Evolutionary conservation across 2,888 invertebrate genomes (phyloP), one percentile per base, ranked within the genome.

Genomic region (Dromius quadrimaculatus): DNA sequence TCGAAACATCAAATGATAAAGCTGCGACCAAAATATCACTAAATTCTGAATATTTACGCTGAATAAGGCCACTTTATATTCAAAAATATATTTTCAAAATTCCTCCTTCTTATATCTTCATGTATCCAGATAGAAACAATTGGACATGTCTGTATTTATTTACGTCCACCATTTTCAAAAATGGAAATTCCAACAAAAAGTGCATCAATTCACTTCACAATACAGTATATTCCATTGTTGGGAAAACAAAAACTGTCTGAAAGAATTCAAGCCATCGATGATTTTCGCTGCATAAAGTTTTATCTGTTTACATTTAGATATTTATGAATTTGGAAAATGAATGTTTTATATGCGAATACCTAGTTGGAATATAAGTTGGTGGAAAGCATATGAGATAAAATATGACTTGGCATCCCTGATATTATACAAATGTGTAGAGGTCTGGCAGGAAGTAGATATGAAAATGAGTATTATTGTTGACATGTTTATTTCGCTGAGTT

Each of bases 381-480:
- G 3, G 5, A 3, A 3, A 2, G 38, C 13, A 38, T 38, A 28
- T 28, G 38, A 38, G 15, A 34, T 36, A 36, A 57, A 34, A 57
- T 57, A 57, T 17, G 34, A 32, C 32, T 36, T 57, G 57, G 57
- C 57, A 57, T 36, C n/a, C n/a, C 5, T 57, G 57, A 57, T 57
- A 57, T 57, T 57, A 57, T 57, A 57, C 57, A 32, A 57, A 57
- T 57, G 36, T 17, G 38, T n/a, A 38, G 3, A 17, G 32, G 34
- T 32, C 34, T 57, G 32, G 57, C 57, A 32, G 34, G 54, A 54
- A 54, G 62, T 23, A 28, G 62, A 62, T 62, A 62, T 62, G 62
- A 41, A 62, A 62, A 62, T 62, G 43, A 38, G 41, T 22, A 62
- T n/a, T n/a, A n/a, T 62, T 62, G 62, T 38, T 62, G 62, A 62